Conservation (phyloP, 2,797 vertebrate genomes). For the Synaphobranchus kaupii region DNA sequence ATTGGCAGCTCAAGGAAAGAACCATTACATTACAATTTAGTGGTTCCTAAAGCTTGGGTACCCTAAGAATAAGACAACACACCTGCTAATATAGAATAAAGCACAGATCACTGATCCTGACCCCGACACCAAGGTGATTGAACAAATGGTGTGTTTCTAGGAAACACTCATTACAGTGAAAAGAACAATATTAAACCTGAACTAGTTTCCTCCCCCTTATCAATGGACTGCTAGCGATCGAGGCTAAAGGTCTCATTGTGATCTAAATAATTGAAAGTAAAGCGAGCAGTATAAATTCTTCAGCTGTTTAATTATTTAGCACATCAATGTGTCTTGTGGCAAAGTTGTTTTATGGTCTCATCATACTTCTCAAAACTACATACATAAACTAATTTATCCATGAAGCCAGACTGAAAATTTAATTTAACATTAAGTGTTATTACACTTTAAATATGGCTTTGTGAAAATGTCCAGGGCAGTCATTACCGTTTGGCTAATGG, state of each 20-base stretch:
- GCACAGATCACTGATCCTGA: background rate
- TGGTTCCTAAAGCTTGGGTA: background rate
- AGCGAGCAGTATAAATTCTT: slow-evolving; percentile 60
- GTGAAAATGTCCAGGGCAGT: background rate
- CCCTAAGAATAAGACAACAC: background rate
- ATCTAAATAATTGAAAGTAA: slow-evolving; percentile 73
- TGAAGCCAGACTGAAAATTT: background rate
- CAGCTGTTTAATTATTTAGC: slow-evolving; percentile 70
- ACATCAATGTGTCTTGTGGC: slow-evolving; percentile 62
- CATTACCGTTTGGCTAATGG: background rate
- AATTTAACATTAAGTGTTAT: slow-evolving; percentile 22
- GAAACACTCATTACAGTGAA: background rate
- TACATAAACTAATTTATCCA: slow-evolving; percentile 53
- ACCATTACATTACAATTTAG: background rate
- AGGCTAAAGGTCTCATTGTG: slow-evolving; percentile 25
- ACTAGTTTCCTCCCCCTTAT: background rate
- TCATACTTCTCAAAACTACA: slow-evolving; percentile 49
- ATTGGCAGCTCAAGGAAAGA: background rate
- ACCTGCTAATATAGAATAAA: background rate
- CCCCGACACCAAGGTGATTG: background rate
- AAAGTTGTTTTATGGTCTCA: slow-evolving; percentile 54
- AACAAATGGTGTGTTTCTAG: background rate
- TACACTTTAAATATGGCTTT: slow-evolving; percentile 40
- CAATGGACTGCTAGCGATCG: background rate
- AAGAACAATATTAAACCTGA: background rate